These are phyloP conservation scores for Drosophila greeni DNA, from an alignment of 2,888 invertebrate genomes.

Conservation along the genomic window DNA sequence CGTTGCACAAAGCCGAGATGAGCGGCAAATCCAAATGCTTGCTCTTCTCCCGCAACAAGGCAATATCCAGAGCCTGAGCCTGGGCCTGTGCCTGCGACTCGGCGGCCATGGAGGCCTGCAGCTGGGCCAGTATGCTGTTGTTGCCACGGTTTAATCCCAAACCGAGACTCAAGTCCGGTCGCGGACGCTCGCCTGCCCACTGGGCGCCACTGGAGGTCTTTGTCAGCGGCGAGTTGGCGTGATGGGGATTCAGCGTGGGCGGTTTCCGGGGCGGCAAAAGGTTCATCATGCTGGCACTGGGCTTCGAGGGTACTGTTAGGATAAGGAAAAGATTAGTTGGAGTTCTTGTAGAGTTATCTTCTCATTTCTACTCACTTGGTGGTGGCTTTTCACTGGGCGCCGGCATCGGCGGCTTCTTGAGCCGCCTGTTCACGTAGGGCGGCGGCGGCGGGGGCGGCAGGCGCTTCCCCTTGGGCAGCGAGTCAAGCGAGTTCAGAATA, in stretches of 20 bases:
- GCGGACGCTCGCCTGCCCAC: slow-evolving; percentile 76
- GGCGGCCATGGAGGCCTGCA: slow-evolving; percentile 73
- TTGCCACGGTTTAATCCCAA: slow-evolving; percentile 58
- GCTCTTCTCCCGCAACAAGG: slow-evolving; percentile 91
- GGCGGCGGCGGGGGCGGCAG: slow-evolving; percentile 82
- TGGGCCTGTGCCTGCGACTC: slow-evolving; percentile 37
- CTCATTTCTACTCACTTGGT: slow-evolving; percentile 74
- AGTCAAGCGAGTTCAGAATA: slow-evolving; percentile 85
- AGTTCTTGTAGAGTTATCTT: too few species aligned
- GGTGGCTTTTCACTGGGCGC: slow-evolving; percentile 79
- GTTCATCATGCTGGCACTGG: slow-evolving; percentile 53
- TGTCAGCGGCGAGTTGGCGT: slow-evolving; percentile 71
- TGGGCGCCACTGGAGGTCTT: slow-evolving; percentile 76
- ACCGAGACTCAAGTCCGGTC: slow-evolving; percentile 62
- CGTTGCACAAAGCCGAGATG: slow-evolving; percentile 95
- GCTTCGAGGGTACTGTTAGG: slow-evolving; percentile 76
- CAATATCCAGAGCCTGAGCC: slow-evolving; percentile 83
- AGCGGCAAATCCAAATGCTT: slow-evolving; percentile 93
- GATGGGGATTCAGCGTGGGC: slow-evolving; percentile 67
- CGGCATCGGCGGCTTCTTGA: slow-evolving; percentile 80
- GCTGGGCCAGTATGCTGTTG: slow-evolving; percentile 74
- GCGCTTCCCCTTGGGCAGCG: slow-evolving; percentile 80
- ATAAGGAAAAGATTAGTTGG: not conserved
- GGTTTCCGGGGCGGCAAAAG: slow-evolving; percentile 72
- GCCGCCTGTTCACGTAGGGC: slow-evolving; percentile 79